These are phyloP conservation scores for Hypercompe scribonia DNA, from an alignment of 2,888 invertebrate genomes.

Conservation along the genomic window DNA sequence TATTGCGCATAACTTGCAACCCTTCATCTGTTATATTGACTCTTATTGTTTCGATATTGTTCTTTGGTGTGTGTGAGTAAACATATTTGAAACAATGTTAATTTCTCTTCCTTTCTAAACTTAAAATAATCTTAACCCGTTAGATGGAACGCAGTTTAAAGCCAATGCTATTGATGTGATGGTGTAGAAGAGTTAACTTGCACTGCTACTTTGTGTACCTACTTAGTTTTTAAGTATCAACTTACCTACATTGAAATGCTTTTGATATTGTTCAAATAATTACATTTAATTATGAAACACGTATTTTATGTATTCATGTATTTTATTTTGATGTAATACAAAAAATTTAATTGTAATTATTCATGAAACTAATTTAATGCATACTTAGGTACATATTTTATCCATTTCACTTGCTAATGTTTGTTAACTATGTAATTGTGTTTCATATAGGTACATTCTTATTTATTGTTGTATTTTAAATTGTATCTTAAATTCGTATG, in stretches of 20 bases:
- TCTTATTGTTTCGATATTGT: constrained; percentile 16
- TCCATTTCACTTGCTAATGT: too few relatives aligned
- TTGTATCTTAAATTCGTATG: constrained; percentile 55
- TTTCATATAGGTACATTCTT: background rate
- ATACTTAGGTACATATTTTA: too few relatives aligned
- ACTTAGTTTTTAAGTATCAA: background rate
- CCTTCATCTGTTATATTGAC: constrained; percentile 29
- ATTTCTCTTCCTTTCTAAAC: background rate
- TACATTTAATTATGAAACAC: background rate
- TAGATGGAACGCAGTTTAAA: too few relatives aligned
- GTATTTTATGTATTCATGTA: too few relatives aligned
- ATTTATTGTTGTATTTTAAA: constrained; percentile 1
- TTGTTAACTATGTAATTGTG: too few relatives aligned
- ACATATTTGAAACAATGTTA: background rate
- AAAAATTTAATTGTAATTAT: too few relatives aligned
- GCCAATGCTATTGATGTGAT: too few relatives aligned
- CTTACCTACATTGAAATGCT: too few relatives aligned
- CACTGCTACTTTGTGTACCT: background rate
- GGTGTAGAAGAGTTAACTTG: background rate
- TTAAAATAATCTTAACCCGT: background rate
- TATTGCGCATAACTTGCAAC: constrained; percentile 35
- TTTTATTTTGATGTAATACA: too few relatives aligned
- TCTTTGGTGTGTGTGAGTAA: background rate
- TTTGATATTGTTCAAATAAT: background rate
- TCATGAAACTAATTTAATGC: background rate